Percentiles rank a stretch among this genome's conserved stretches.
These are phyloP conservation scores for Tachina lurida DNA, from an alignment of 2,888 invertebrate species.

Conservation along the genomic window DNA sequence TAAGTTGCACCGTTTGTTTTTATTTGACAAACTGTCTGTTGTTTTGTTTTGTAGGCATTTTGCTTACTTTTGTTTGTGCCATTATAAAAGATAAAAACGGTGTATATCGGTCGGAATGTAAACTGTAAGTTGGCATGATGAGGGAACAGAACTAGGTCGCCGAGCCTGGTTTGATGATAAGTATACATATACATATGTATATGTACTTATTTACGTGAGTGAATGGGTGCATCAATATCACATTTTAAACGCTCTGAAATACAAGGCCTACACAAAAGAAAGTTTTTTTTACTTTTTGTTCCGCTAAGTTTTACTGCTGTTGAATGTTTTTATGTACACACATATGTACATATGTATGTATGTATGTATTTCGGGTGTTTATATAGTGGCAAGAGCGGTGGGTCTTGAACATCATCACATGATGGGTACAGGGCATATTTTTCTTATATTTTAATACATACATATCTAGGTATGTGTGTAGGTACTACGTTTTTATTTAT, in stretches of 20 bases:
- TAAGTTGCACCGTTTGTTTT: constrained; percentile 6
- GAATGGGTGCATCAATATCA: constrained; percentile 38
- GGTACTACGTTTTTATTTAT: constrained; percentile 8
- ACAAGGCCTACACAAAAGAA: constrained; percentile 54
- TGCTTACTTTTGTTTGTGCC: constrained; percentile 1
- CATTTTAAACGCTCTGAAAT: constrained; percentile 56
- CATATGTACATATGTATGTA: no score
- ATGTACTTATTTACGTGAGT: constrained; percentile 7
- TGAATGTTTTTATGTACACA: not conserved
- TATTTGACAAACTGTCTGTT: constrained; percentile 16
- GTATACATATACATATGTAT: not conserved
- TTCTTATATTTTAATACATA: no score
- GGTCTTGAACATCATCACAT: constrained; percentile 47
- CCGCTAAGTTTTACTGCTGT: constrained; percentile 26
- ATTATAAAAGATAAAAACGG: constrained; percentile 44
- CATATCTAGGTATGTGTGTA: not conserved
- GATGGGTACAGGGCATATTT: constrained; percentile 46
- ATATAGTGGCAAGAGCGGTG: constrained; percentile 22
- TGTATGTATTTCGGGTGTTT: constrained; percentile 5
- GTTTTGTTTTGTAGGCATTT: constrained; percentile 25
- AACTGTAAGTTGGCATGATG: constrained; percentile 12
- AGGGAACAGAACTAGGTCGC: constrained; percentile 67
- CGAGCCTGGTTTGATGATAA: constrained; percentile 60
- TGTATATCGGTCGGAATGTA: constrained; percentile 18
- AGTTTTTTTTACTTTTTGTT: constrained; percentile 20